A percentile compares a stretch with the other conserved stretches of the same genome.
Evolutionary conservation across 2,113 vertebrate genomes (phyloP).

Genomic region (Psophia crepitans): DNA sequence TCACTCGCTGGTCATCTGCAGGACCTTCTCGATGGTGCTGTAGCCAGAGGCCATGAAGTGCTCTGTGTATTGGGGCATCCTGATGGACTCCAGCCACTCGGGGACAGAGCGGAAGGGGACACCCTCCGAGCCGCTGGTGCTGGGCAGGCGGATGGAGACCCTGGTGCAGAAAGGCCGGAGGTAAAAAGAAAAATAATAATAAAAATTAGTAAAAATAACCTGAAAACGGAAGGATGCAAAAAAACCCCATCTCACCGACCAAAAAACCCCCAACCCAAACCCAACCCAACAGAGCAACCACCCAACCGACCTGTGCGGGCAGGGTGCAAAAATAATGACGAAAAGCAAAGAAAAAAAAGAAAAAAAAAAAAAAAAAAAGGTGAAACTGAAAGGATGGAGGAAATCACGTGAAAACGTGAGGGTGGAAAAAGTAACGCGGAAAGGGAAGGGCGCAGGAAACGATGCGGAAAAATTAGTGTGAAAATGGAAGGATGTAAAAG

Average conservation of each 20-base stretch:
- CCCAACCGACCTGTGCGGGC: background rate
- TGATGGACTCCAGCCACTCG: conserved; percentile 96
- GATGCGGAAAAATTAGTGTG: background rate
- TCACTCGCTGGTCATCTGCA: conserved; percentile 94
- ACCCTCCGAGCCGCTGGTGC: conserved; percentile 89
- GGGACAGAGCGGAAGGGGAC: conserved; percentile 89
- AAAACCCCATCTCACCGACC: too few relatives aligned
- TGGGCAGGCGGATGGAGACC: conserved; percentile 93
- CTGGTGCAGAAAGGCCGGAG: conserved; percentile 46
- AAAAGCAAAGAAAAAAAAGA: background rate
- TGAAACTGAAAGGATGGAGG: background rate
- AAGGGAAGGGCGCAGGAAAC: background rate
- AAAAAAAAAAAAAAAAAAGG: too few relatives aligned
- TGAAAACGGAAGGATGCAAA: background rate
- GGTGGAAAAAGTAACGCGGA: accelerated
- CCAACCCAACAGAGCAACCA: too few relatives aligned
- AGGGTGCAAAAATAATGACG: too few relatives aligned
- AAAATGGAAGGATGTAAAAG: background rate
- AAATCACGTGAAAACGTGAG: accelerated
- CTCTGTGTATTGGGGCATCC: conserved; percentile 94
- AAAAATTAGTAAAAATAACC: too few relatives aligned
- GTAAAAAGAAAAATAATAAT: too few relatives aligned
- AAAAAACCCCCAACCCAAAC: too few relatives aligned
- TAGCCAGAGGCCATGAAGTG: conserved; percentile 88
- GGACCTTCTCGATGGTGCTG: conserved; percentile 90